Percentiles rank a stretch among this genome's conserved stretches.
Conservation (phyloP, 1,140 invertebrate genomes). For the Ceratina japonica region DNA sequence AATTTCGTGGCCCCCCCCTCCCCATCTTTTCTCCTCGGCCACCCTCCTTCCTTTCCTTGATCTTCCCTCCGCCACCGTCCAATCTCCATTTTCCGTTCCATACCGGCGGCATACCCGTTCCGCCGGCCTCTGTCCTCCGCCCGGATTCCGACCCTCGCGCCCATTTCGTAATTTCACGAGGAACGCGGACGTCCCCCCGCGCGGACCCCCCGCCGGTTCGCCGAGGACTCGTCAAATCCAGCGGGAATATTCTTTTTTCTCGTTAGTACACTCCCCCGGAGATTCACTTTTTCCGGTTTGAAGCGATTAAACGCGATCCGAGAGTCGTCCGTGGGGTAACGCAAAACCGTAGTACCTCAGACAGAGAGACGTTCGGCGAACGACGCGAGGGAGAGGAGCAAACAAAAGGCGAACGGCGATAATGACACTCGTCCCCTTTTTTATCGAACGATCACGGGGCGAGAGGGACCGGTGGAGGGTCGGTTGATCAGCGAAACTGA, state of each 20-base stretch:
- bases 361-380: too few relatives aligned
- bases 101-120: conserved; percentile 9
- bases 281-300: too few relatives aligned
- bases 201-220: conserved; percentile 14
- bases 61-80: not conserved
- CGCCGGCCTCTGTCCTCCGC: conserved; percentile 2
- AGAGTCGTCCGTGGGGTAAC: too few relatives aligned
- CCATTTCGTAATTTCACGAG: conserved; percentile 32
- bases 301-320: conserved; percentile 14
- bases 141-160: not conserved
- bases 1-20: conserved; percentile 58
- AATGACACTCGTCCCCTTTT: conserved; percentile 22
- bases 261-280: not conserved
- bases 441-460: conserved; percentile 26
- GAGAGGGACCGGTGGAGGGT: conserved; percentile 7
- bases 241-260: too few relatives aligned
- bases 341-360: too few relatives aligned
- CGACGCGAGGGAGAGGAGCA: not conserved
- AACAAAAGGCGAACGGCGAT: conserved; percentile 28
- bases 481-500: conserved; percentile 41
- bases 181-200: not conserved
- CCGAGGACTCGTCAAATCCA: conserved; percentile 25
- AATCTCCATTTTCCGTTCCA: conserved; percentile 22
- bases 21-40: conserved; percentile 30
- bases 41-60: not conserved